phyloP scores from a whole-genome alignment of 2,888 invertebrate genomes.

The Diploptera punctata region DNA sequence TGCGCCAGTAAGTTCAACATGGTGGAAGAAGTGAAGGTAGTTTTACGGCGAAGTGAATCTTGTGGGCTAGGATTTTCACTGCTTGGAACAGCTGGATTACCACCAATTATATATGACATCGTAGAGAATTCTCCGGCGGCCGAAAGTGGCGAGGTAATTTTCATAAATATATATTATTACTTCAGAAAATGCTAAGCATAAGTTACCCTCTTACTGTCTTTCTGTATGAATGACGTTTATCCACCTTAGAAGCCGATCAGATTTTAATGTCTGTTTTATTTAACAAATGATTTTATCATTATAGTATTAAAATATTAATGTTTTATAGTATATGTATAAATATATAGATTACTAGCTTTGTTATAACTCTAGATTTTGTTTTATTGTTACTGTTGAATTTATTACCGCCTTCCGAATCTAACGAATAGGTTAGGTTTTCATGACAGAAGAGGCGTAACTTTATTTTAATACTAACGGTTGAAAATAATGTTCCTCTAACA shows the following conservation, averaged over 20 bases:
- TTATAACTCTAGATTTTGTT: too few species aligned
- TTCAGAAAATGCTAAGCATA: neutral
- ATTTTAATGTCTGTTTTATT: too few species aligned
- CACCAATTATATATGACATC: slow-evolving; percentile 93
- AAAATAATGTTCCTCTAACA: too few species aligned
- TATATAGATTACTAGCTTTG: too few species aligned
- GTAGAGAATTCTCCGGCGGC: slow-evolving; percentile 93
- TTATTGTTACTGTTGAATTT: too few species aligned
- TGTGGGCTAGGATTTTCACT: slow-evolving; percentile 88
- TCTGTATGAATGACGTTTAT: slow-evolving; percentile 19
- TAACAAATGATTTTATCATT: too few species aligned
- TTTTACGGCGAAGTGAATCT: slow-evolving; percentile 84
- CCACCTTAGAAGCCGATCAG: neutral
- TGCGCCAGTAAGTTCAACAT: slow-evolving; percentile 57
- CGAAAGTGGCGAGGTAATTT: slow-evolving; percentile 84
- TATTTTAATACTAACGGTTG: too few species aligned
- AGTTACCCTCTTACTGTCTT: neutral
- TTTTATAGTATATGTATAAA: too few species aligned
- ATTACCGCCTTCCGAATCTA: too few species aligned
- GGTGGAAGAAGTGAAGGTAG: slow-evolving; percentile 91
- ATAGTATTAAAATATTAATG: neutral
- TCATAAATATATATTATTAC: neutral
- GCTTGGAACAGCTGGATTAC: slow-evolving; percentile 88
- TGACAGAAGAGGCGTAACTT: too few species aligned
- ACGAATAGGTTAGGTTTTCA: too few species aligned